These are phyloP conservation scores for Prosapia bicincta DNA, from an alignment of 2,888 invertebrate genomes.

Conservation along the genomic window DNA sequence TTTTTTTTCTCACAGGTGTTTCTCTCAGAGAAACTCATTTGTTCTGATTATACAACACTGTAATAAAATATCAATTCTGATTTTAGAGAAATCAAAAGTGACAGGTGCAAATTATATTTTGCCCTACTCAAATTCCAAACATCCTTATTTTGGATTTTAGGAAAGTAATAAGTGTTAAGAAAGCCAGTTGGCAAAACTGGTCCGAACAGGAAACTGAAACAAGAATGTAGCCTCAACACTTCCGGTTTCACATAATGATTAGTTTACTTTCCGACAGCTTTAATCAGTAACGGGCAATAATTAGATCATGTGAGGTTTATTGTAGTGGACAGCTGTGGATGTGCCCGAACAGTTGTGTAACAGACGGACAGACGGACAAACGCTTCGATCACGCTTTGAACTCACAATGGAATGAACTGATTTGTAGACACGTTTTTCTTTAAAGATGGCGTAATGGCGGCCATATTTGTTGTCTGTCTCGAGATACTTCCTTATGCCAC, in stretches of 20 bases:
- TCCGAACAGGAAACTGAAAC: background rate
- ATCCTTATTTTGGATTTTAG: background rate
- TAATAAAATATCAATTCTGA: too few species aligned
- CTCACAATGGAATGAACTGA: background rate
- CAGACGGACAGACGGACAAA: background rate
- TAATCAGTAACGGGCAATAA: background rate
- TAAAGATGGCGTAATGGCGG: background rate
- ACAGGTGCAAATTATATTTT: too few species aligned
- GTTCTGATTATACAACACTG: too few species aligned
- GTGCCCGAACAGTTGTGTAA: background rate
- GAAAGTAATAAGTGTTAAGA: background rate
- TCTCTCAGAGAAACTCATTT: too few species aligned
- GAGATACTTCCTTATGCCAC: background rate
- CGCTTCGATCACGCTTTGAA: background rate
- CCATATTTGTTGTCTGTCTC: background rate
- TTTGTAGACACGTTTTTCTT: background rate
- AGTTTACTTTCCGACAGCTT: background rate
- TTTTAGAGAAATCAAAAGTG: too few species aligned
- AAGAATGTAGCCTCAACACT: background rate
- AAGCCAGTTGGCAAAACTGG: background rate
- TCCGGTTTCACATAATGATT: background rate
- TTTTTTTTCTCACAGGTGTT: too few species aligned
- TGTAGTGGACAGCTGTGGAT: background rate
- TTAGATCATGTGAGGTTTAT: background rate
- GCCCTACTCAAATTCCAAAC: too few species aligned